A percentile compares a stretch with the other conserved stretches of the same genome.
Evolutionary conservation across 2,113 vertebrate species (phyloP).

Genomic region (Pollimyrus isidori): DNA sequence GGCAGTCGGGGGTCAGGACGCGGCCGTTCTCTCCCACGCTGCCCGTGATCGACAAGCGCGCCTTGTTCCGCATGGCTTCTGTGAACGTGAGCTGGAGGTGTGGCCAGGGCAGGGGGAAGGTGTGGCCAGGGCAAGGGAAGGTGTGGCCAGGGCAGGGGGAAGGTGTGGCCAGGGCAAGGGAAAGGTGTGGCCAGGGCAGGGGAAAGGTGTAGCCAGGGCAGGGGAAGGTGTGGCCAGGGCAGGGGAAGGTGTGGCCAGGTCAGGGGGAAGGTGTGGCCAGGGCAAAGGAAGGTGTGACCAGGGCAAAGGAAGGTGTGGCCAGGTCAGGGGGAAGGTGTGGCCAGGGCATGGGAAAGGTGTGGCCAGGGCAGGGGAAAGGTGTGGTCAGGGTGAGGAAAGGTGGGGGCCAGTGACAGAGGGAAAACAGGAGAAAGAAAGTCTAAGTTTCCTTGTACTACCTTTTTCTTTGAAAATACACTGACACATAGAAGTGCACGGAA

Average conservation of each 20-base stretch:
- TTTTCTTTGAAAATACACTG: not conserved
- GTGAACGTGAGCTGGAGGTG: constrained; percentile 85
- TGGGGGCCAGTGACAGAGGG: constrained; percentile 9
- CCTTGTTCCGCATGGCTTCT: constrained; percentile 99
- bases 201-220: too few species aligned
- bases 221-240: constrained; percentile 9
- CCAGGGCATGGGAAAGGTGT: constrained; percentile 36
- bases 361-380: constrained; percentile 28
- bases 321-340: constrained; percentile 25
- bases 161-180: constrained; percentile 31
- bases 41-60: constrained; percentile 94
- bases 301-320: constrained; percentile 12
- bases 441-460: constrained; percentile 17
- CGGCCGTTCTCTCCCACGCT: constrained; percentile 92
- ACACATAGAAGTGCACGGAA: not conserved
- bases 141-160: constrained; percentile 1
- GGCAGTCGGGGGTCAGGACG: constrained; percentile 89
- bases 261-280: constrained; percentile 34
- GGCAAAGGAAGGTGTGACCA: constrained; percentile 34
- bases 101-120: constrained; percentile 39
- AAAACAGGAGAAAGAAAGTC: constrained; percentile 16
- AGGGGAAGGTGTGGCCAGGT: not conserved
- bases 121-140: constrained; percentile 24
- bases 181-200: constrained; percentile 5
- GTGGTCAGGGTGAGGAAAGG: not conserved